Evolutionary conservation across 2,888 invertebrate genomes (phyloP), one percentile per base, ranked within the genome.

Genomic region (Dasypolia templi): DNA sequence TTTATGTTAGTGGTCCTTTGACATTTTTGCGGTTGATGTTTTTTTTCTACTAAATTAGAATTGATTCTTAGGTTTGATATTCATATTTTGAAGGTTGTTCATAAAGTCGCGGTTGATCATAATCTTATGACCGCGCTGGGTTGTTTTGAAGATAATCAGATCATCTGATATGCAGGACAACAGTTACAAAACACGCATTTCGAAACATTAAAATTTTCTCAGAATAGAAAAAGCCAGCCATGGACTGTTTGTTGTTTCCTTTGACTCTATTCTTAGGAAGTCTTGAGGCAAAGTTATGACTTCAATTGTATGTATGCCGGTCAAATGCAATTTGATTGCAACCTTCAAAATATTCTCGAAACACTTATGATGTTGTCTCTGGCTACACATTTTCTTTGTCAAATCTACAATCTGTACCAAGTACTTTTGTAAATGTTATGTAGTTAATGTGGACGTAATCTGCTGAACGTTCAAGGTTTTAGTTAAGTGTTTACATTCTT

Each of bases 91-190:
- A 81, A 81, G 81, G 64, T 69, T 72, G 7, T 42, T 49, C 22
- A 26, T 56, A 56, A 35, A 58, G 64, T 72, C 76, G 76, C 81
- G 81, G n/a, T 72, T 56, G 76, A 80, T 80, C 29, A 35, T 59
- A 62, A 80, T 81, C 80, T 68, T 68, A 35, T 66, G 56, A 61
- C 59, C 26, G 51, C 51, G 42, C 35, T 61, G 26, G 46, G 51
- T 56, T n/a, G 55, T 68, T 65, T 61, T 64, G 14, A 32, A 68
- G 17, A 66, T 61, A 62, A 82, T 82, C 71, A 69, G 78, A 82
- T 78, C 49, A 82, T 81, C 82, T 69, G 74, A 72, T 69, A 69
- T 62, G 44, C 19, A 26, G 19, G 6, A 56, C 22, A 55, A 62
- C 22, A 51, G 22, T 58, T 46, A 39, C 55, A 65, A 61, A 59